These are phyloP conservation scores for Metopia argyrocephala DNA, from an alignment of 2,888 invertebrate genomes.

Conservation along the genomic window DNA sequence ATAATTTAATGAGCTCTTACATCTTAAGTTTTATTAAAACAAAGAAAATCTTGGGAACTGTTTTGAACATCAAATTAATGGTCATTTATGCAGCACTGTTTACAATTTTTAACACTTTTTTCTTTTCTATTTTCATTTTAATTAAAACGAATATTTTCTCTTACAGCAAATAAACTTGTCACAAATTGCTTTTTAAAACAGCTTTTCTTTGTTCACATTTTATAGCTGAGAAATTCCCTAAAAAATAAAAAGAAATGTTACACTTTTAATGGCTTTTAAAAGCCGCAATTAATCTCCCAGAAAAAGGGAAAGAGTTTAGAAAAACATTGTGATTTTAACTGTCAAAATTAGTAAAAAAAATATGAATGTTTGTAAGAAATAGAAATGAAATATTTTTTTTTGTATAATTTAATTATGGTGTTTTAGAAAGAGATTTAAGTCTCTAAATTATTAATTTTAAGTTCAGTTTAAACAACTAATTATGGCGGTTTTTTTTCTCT, in stretches of 20 bases:
- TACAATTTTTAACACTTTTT: background rate
- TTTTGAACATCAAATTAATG: background rate
- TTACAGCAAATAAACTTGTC: constrained; percentile 1
- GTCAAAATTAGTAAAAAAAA: constrained; percentile 15
- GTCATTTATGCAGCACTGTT: too few relatives aligned
- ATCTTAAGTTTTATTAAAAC: too few relatives aligned
- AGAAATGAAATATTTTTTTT: background rate
- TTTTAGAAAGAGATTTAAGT: constrained; percentile 5
- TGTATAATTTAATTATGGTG: constrained; percentile 19
- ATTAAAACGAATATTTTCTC: background rate
- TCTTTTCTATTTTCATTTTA: background rate
- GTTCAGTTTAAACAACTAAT: constrained; percentile 34
- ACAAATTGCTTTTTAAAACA: constrained; percentile 25
- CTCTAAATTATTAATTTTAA: constrained; percentile 32
- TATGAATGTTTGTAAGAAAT: constrained; percentile 3
- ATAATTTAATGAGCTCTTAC: too few relatives aligned
- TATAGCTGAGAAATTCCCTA: constrained; percentile 14
- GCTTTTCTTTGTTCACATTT: background rate
- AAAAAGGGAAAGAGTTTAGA: background rate
- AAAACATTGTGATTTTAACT: background rate
- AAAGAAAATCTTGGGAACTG: constrained; percentile 11
- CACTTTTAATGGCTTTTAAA: constrained; percentile 50
- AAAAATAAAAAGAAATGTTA: constrained; percentile 45
- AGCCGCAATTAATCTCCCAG: constrained; percentile 2
- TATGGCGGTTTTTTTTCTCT: constrained; percentile 4